Conservation (phyloP, 2,797 vertebrate genomes). For the Novumbra hubbsi region DNA sequence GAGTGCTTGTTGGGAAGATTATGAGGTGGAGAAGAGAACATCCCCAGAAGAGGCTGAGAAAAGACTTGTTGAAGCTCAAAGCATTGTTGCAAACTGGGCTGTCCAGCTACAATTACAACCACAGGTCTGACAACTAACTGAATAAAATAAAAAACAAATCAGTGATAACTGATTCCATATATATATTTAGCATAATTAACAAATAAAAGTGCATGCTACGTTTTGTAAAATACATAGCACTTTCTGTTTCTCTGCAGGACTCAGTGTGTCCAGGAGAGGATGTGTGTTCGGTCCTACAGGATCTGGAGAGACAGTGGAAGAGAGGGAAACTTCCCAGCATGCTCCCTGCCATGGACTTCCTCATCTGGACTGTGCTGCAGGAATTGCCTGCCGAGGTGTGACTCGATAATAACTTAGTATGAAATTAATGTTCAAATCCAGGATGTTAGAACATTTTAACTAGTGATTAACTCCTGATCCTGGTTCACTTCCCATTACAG, state of each 20-base stretch:
- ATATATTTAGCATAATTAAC: too few species aligned
- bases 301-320: slow-evolving; percentile 35
- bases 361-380: slow-evolving; percentile 30
- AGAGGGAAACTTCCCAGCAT: slow-evolving; percentile 31
- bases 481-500: slow-evolving; percentile 5
- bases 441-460: neutral
- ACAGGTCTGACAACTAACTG: neutral
- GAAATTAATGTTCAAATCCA: neutral
- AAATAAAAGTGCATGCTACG: too few species aligned
- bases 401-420: neutral
- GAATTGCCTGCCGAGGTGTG: slow-evolving; percentile 22
- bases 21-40: neutral
- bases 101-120: neutral
- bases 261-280: slow-evolving; percentile 10
- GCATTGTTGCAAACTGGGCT: neutral
- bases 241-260: slow-evolving; percentile 12
- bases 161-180: too few species aligned
- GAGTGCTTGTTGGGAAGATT: neutral
- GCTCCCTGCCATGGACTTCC: slow-evolving; percentile 40
- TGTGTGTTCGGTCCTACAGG: slow-evolving; percentile 16
- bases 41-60: neutral
- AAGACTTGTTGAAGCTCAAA: neutral
- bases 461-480: neutral
- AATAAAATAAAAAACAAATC: too few species aligned
- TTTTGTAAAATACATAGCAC: neutral